Evolutionary conservation across 2,797 vertebrate genomes (phyloP).

Genomic region (Fratercula arctica): DNA sequence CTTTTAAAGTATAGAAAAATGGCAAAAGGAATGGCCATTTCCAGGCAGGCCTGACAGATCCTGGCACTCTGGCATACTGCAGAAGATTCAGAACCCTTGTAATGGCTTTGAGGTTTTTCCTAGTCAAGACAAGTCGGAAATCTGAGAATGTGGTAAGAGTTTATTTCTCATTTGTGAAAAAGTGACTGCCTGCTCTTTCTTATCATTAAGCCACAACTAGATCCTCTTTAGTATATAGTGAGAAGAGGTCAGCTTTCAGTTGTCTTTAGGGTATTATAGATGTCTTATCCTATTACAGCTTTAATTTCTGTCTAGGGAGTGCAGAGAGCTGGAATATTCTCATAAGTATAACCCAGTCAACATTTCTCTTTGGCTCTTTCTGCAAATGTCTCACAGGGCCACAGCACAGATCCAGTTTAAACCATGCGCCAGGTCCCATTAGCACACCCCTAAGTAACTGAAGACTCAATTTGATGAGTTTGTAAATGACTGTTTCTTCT

Average conservation of each 20-base stretch:
- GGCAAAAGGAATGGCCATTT: neutral
- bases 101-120: neutral
- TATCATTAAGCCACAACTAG: neutral
- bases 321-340: neutral
- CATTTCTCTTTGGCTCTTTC: neutral
- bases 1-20: neutral
- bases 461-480: neutral
- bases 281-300: neutral
- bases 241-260: neutral
- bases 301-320: neutral
- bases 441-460: neutral
- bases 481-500: neutral
- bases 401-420: neutral
- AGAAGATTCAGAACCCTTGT: neutral
- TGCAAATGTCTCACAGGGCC: neutral
- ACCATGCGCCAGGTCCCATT: neutral
- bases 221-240: neutral
- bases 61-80: neutral
- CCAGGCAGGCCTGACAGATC: neutral
- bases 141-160: neutral
- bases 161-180: neutral
- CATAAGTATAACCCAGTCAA: fast-evolving
- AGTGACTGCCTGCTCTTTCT: neutral
- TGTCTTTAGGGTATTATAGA: neutral
- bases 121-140: neutral